Evolutionary conservation across 2,797 vertebrate species (phyloP).

Genomic region (Chlorospingus flavigularis): DNA sequence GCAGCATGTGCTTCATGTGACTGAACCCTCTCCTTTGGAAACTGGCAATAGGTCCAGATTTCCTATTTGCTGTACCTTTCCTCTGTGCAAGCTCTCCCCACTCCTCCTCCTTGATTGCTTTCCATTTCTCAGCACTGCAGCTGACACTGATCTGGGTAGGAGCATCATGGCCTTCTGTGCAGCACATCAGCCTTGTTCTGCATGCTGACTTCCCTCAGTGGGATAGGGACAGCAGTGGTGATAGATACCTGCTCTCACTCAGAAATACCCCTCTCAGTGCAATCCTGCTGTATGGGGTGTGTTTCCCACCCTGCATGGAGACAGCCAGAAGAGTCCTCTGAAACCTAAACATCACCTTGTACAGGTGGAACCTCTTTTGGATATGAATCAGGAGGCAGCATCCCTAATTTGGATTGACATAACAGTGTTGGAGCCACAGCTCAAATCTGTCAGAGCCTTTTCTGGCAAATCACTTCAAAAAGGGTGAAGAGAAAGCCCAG

Average conservation of each 20-base stretch:
- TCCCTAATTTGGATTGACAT: background rate
- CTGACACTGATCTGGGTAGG: background rate
- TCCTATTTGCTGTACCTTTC: background rate
- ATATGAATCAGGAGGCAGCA: background rate
- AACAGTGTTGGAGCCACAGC: background rate
- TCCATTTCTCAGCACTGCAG: background rate
- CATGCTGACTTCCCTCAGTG: background rate
- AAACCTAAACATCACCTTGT: background rate
- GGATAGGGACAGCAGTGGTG: rapidly evolving
- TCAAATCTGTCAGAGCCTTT: background rate
- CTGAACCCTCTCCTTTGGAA: background rate
- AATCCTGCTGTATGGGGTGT: background rate
- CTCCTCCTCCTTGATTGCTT: background rate
- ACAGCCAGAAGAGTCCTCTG: background rate
- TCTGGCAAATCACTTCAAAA: background rate
- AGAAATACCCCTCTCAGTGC: background rate
- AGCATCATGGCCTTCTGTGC: background rate
- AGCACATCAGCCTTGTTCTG: background rate
- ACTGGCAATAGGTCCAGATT: background rate
- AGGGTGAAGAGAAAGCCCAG: background rate
- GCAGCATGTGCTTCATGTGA: background rate
- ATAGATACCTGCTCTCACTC: background rate
- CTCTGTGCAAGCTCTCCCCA: background rate
- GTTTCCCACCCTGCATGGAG: background rate
- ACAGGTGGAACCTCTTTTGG: background rate